Percentiles rank a stretch among this genome's conserved stretches.
These are phyloP conservation scores for Sebastes schlegelii DNA, from an alignment of 2,113 vertebrate genomes.

Conservation along the genomic window DNA sequence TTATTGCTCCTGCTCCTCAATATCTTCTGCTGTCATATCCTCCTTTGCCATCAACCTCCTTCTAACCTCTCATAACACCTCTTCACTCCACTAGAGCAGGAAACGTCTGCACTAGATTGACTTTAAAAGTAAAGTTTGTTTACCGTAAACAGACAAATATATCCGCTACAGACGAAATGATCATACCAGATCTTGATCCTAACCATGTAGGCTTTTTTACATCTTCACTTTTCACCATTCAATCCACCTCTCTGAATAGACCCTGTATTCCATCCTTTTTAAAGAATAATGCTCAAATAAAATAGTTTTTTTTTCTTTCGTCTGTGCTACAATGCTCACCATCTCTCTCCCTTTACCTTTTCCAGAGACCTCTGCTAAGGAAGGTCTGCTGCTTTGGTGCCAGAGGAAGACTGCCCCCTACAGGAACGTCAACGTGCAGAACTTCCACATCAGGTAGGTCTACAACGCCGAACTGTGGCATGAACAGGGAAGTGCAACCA, in stretches of 20 bases:
- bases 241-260: not conserved
- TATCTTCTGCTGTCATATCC: slow-evolving; percentile 21
- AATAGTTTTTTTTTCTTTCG: not conserved
- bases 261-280: not conserved
- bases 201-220: not conserved
- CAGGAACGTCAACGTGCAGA: slow-evolving; percentile 94
- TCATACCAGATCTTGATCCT: too few relatives aligned
- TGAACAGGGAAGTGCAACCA: not conserved
- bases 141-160: not conserved
- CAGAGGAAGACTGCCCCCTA: slow-evolving; percentile 95
- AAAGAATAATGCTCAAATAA: not conserved
- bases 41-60: not conserved
- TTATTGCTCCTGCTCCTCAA: slow-evolving; percentile 43
- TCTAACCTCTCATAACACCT: slow-evolving; percentile 2
- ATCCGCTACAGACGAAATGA: not conserved
- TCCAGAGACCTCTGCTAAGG: slow-evolving; percentile 94
- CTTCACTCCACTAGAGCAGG: slow-evolving; percentile 8
- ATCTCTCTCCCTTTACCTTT: not conserved
- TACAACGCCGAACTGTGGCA: slow-evolving; percentile 40
- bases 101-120: not conserved
- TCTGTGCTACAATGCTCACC: not conserved
- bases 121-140: not conserved
- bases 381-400: slow-evolving; percentile 93
- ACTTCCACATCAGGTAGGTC: slow-evolving; percentile 94
- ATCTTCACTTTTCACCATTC: not conserved